Conservation (phyloP, 2,113 vertebrate species). For the Podilymbus podiceps region DNA sequence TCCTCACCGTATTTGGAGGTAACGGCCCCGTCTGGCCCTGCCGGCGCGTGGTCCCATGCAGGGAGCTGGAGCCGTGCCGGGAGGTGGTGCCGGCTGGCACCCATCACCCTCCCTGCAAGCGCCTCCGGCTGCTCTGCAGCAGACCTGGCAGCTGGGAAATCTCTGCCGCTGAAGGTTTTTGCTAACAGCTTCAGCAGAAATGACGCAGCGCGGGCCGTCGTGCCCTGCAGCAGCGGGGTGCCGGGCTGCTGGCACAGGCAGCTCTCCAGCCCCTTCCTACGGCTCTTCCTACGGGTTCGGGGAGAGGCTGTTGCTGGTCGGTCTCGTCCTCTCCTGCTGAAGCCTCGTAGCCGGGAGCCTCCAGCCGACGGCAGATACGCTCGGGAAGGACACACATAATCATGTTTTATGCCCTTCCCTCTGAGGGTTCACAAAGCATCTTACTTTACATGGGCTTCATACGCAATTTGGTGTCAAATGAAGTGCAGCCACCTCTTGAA, state of each 20-base stretch:
- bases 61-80: background rate
- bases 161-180: background rate
- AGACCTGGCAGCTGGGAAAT: background rate
- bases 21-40: rapidly evolving
- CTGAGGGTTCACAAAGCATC: background rate
- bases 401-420: background rate
- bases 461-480: constrained; percentile 5
- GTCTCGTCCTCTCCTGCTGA: background rate
- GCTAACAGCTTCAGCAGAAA: background rate
- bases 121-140: background rate
- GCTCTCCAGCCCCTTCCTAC: background rate
- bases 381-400: background rate
- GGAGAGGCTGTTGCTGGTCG: rapidly evolving
- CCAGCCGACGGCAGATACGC: rapidly evolving
- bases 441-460: background rate
- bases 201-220: rapidly evolving
- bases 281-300: rapidly evolving
- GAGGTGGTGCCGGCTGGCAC: background rate
- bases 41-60: rapidly evolving
- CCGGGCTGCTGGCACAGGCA: rapidly evolving
- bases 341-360: background rate
- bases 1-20: background rate
- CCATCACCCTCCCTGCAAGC: rapidly evolving
- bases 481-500: background rate
- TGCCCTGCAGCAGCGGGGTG: background rate